Base-by-base conservation (phyloP, 2,888 invertebrate species). In the Orgyia antiqua region DNA sequence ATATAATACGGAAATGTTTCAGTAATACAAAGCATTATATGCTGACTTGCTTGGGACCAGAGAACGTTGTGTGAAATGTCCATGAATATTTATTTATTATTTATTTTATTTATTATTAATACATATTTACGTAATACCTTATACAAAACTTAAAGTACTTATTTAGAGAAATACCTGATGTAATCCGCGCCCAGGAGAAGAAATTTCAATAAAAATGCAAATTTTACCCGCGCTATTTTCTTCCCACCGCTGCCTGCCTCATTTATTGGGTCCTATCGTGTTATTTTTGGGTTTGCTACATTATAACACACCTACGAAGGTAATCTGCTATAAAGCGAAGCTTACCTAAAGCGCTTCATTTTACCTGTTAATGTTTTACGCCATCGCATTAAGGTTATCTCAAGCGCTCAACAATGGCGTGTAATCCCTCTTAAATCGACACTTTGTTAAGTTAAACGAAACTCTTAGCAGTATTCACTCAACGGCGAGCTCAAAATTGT, bases 121-220 rank as follows among this genome's bases (percentile, higher is more conserved):
- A n/a, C n/a, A n/a, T n/a, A n/a, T n/a, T n/a, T n/a, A n/a, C n/a
- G n/a, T n/a, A n/a, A n/a, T n/a, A n/a, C 4, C 57, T 64, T 66
- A 68, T 68, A 74, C 70, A 66, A 69, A 73, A 66, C 68, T 77
- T 68, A 70, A 73, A 69, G 67, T 78, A 72, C 63, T 66, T 76
- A 75, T 71, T 76, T 74, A 76, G 66, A 75, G 66, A 73, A 68
- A 9, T 20, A 20, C n/a, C 72, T 75, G 79, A 76, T 80, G 78
- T 76, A 71, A 75, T 76, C 70, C 70, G 60, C 67, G 69, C 62
- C 68, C 72, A 71, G 69, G 74, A 80, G 74, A 79, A 72, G 77
- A 80, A 82, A 80, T 70, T 83, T 79, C 82, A 79, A 84, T 84
- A 84, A 83, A 86, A 77, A 86, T 84, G 84, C 73, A 76, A 86